Percentiles rank a stretch among this genome's conserved stretches.
phyloP scores from a whole-genome alignment of 1,140 invertebrate genomes.

The Dufourea novaeangliae region DNA sequence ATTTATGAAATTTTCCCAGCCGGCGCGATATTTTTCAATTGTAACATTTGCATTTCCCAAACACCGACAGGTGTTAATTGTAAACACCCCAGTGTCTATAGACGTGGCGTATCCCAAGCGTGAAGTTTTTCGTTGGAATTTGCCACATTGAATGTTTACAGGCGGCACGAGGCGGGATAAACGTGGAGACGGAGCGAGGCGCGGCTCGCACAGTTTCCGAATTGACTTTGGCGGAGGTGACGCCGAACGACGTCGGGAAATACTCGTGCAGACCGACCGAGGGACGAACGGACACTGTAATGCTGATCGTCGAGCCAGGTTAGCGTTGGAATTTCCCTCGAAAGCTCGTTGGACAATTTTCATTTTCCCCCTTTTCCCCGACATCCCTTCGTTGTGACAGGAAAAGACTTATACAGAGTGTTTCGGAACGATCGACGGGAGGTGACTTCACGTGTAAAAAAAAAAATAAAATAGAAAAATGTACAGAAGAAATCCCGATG shows the following conservation, averaged over 20 bases:
- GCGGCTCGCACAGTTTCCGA: slow-evolving; percentile 78
- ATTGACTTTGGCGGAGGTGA: slow-evolving; percentile 80
- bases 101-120: too few species aligned
- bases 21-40: slow-evolving; percentile 15
- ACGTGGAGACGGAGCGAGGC: slow-evolving; percentile 80
- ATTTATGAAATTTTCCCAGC: slow-evolving; percentile 12
- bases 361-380: not conserved
- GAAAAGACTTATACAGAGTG: not conserved
- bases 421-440: not conserved
- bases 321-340: slow-evolving; percentile 6
- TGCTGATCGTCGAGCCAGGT: slow-evolving; percentile 82
- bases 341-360: not conserved
- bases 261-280: slow-evolving; percentile 83
- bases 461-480: too few species aligned
- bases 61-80: slow-evolving; percentile 26
- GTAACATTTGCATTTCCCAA: not conserved
- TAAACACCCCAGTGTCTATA: slow-evolving; percentile 2
- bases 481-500: too few species aligned
- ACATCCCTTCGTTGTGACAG: too few species aligned
- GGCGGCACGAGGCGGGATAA: slow-evolving; percentile 80
- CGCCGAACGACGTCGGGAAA: slow-evolving; percentile 80
- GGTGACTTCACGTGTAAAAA: not conserved
- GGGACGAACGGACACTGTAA: slow-evolving; percentile 79
- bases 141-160: slow-evolving; percentile 62
- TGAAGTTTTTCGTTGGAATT: slow-evolving; percentile 23